A percentile compares a stretch with the other conserved stretches of the same genome.
Conservation (phyloP, 2,113 vertebrate genomes). For the Cyrtonyx montezumae region DNA sequence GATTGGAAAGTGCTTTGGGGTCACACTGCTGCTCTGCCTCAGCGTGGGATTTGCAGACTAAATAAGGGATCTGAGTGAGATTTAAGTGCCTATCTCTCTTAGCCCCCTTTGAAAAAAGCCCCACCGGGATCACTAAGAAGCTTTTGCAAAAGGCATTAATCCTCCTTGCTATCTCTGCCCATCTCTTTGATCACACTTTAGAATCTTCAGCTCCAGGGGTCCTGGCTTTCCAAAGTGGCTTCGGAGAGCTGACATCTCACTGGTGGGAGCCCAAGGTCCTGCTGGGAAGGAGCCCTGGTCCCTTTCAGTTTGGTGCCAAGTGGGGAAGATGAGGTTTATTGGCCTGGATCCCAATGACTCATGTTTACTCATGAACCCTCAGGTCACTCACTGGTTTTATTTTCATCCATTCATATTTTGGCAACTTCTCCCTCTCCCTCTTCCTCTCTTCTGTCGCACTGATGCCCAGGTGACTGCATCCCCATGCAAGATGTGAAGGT, state of each 20-base stretch:
- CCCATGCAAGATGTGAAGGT: accelerated
- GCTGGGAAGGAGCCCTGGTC: background rate
- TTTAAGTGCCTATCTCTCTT: conserved; percentile 54
- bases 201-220: conserved; percentile 30
- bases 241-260: background rate
- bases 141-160: conserved; percentile 34
- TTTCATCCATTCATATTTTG: background rate
- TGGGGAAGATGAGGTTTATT: background rate
- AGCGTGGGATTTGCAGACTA: background rate
- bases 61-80: conserved; percentile 11
- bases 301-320: background rate
- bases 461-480: background rate
- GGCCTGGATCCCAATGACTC: background rate
- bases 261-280: background rate
- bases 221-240: background rate
- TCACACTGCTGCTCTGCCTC: conserved; percentile 15
- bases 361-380: background rate
- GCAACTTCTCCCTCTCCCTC: background rate
- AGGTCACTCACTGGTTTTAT: background rate
- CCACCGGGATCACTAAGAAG: background rate
- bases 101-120: background rate
- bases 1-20: conserved; percentile 1
- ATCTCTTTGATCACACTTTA: conserved; percentile 45
- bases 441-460: background rate
- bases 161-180: background rate